phyloP scores from a whole-genome alignment of 2,888 invertebrate genomes.

The Melitaea athalia region DNA sequence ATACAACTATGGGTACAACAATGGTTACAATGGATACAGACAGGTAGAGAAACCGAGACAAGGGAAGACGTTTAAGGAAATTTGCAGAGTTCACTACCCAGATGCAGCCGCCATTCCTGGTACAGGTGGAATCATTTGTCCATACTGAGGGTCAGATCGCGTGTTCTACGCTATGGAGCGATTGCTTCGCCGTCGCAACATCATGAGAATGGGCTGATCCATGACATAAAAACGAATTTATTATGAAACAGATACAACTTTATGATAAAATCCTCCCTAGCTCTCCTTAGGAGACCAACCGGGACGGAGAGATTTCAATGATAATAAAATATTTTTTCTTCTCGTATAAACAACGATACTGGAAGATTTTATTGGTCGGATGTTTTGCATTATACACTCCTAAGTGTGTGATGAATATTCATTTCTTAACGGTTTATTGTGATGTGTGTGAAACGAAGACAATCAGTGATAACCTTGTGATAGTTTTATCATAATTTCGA shows the following conservation, averaged over 20 bases:
- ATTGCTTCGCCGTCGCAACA: constrained; percentile 74
- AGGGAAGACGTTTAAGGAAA: constrained; percentile 84
- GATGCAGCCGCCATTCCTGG: constrained; percentile 76
- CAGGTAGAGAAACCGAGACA: constrained; percentile 56
- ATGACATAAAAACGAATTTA: constrained; percentile 20
- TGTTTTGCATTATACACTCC: constrained; percentile 21
- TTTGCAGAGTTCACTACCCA: constrained; percentile 86
- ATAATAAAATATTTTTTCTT: constrained; percentile 3
- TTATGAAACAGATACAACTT: constrained; percentile 1
- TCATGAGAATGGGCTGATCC: constrained; percentile 78
- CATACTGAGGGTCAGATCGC: constrained; percentile 82
- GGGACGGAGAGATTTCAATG: background rate
- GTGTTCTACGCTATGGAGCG: constrained; percentile 81
- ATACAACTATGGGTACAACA: constrained; percentile 52
- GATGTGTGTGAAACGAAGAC: constrained; percentile 41
- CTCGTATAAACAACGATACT: constrained; percentile 4
- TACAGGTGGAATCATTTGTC: constrained; percentile 84
- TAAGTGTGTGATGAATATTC: constrained; percentile 41
- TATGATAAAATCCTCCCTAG: background rate
- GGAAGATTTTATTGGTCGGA: constrained; percentile 18
- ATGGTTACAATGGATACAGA: constrained; percentile 50
- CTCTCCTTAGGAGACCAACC: background rate
- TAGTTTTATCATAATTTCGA: constrained; percentile 55
- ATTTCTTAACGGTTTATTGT: constrained; percentile 37
- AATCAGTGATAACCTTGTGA: constrained; percentile 70